phyloP scores from a whole-genome alignment of 2,797 vertebrate species.

The Arremon brunneinucha region DNA sequence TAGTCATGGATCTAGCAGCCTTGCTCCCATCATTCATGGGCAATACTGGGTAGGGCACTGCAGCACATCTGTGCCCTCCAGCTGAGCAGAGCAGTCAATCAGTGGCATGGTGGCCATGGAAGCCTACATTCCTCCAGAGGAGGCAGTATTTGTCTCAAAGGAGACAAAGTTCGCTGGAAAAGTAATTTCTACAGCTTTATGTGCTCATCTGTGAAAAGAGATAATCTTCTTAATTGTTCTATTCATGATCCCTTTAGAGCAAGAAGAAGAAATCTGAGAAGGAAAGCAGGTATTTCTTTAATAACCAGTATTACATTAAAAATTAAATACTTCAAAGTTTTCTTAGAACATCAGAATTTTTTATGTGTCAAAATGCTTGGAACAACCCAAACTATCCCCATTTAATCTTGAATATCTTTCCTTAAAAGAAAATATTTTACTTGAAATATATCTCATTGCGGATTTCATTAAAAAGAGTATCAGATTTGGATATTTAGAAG shows the following conservation, averaged over 20 bases:
- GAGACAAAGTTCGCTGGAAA: background rate
- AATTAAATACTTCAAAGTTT: background rate
- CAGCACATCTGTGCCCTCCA: background rate
- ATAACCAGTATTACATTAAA: background rate
- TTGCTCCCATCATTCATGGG: background rate
- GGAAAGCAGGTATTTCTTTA: background rate
- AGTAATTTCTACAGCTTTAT: background rate
- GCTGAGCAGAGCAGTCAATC: background rate
- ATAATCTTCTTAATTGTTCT: background rate
- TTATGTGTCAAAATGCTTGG: background rate
- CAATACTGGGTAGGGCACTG: background rate
- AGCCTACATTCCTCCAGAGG: background rate
- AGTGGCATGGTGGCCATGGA: background rate
- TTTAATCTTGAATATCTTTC: background rate
- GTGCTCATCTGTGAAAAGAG: background rate
- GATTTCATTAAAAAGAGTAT: slow-evolving; percentile 21
- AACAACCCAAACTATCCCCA: background rate
- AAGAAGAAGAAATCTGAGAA: background rate
- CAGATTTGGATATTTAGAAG: slow-evolving; percentile 13
- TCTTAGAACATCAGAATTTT: background rate
- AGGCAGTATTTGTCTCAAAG: background rate
- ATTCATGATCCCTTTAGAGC: background rate
- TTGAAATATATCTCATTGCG: slow-evolving; percentile 1
- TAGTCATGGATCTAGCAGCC: background rate
- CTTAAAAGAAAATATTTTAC: slow-evolving; percentile 44